Base-by-base conservation (phyloP, 2,797 vertebrate species). In the Pseudochirops corinnae region DNA sequence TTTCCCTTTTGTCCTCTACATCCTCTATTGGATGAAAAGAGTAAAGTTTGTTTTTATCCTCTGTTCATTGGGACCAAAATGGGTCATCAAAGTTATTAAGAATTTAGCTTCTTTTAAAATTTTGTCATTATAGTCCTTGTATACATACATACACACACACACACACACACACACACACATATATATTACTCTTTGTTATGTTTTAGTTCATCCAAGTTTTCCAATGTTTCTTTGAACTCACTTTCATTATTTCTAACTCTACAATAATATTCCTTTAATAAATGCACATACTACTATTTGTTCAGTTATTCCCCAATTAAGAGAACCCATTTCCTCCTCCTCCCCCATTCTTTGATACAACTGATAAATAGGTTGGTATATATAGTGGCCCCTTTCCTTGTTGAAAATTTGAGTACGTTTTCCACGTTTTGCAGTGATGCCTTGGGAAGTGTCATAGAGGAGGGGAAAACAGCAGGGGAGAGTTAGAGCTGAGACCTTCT, bases 401-500 rank as follows among this genome's bases (percentile, higher is more conserved):
- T 24, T 24, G 39, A 82, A 82, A 46, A 82, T 82, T 24, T 46
- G 21, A 82, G n/a, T 26, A 26, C 46, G 46, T 46, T 39, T 46
- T 46, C 39, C n/a, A 46, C 46, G 39, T 82, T 82, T 82, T 26
- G 21, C 46, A 46, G 74, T 82, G 21, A 46, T 26, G 9, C 74
- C 46, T 13, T 82, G 9, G 74, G 46, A 82, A 82, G 74, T 46
- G 46, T 82, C 46, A 46, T 46, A 3, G 74, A 82, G 39, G 31
- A 67, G 11, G 13, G 33, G 13, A 1, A 55, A 26, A 46, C 46
- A 82, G 21, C 39, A 46, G 67, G 29, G 16, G 13, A 58, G 56
- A 67, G 50, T 0, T 53, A 96, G 26, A 82, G n/a, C 26, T 53
- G 18, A 82, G 46, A 46, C 55, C 95, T 91, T 94, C 95, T 90